These are phyloP conservation scores for Hyposoter didymator DNA, from an alignment of 2,888 invertebrate species.

Conservation along the genomic window DNA sequence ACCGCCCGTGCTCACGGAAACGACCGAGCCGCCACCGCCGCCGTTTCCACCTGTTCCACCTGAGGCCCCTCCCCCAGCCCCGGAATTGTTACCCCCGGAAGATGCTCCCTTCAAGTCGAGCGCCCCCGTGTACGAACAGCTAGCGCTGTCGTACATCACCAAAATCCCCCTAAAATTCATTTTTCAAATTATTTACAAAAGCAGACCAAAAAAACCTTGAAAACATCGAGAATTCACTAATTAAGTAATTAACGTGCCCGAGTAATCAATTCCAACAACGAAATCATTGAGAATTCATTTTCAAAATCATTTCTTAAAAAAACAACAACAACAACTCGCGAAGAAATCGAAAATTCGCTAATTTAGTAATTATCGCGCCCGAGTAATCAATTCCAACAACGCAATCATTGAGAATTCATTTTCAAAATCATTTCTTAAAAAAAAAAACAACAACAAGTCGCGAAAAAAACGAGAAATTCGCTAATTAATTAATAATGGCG, in stretches of 20 bases:
- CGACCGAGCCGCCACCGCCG: constrained; percentile 63
- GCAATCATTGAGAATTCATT: background rate
- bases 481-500: background rate
- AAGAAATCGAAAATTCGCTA: no score
- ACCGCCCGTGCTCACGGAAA: constrained; percentile 80
- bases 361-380: background rate
- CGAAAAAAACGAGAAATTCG: no score
- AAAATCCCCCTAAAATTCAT: constrained; percentile 80
- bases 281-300: constrained; percentile 4
- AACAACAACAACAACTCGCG: no score
- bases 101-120: constrained; percentile 91
- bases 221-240: background rate
- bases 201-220: background rate
- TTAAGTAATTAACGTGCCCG: background rate
- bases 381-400: no score
- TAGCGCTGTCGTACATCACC: constrained; percentile 94
- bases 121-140: constrained; percentile 95
- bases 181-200: background rate
- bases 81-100: constrained; percentile 76
- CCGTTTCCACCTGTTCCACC: constrained; percentile 51
- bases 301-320: no score
- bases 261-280: no score
- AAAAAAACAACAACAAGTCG: no score
- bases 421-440: no score
- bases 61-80: constrained; percentile 69